phyloP scores from a whole-genome alignment of 2,113 vertebrate species.

The Crotalus helleri region DNA sequence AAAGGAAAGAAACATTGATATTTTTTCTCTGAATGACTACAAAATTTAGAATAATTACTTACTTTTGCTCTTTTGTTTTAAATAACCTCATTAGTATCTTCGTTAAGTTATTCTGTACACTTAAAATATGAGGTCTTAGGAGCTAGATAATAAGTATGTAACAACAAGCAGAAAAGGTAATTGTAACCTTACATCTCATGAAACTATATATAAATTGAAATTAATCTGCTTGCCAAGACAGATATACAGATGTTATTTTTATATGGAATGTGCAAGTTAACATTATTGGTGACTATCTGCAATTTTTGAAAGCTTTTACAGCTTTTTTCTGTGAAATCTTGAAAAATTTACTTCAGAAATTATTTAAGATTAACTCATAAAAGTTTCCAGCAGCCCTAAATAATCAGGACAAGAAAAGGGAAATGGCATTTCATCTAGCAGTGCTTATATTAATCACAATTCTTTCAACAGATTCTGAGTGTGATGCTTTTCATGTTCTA shows the following conservation, averaged over 20 bases:
- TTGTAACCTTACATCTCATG: neutral
- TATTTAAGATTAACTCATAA: constrained; percentile 23
- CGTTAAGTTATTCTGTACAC: neutral
- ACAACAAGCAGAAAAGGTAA: constrained; percentile 13
- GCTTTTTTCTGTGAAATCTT: neutral
- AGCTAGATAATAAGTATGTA: neutral
- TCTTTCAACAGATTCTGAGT: neutral
- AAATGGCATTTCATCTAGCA: constrained; percentile 6
- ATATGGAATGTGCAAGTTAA: neutral
- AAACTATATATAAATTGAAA: neutral
- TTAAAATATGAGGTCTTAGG: neutral
- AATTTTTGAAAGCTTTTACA: constrained; percentile 22
- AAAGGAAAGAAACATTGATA: neutral
- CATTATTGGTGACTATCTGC: neutral
- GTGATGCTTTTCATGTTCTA: neutral
- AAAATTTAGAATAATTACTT: neutral
- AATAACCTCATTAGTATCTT: neutral
- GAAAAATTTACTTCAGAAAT: neutral
- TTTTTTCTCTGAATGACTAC: neutral
- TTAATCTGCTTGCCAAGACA: neutral
- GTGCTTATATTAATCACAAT: constrained; percentile 9
- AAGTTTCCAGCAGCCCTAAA: constrained; percentile 11
- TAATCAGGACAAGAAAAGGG: neutral
- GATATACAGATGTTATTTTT: neutral
- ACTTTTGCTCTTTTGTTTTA: neutral